Base-by-base conservation (phyloP, 2,113 vertebrate species). In the Prionailurus viverrinus region DNA sequence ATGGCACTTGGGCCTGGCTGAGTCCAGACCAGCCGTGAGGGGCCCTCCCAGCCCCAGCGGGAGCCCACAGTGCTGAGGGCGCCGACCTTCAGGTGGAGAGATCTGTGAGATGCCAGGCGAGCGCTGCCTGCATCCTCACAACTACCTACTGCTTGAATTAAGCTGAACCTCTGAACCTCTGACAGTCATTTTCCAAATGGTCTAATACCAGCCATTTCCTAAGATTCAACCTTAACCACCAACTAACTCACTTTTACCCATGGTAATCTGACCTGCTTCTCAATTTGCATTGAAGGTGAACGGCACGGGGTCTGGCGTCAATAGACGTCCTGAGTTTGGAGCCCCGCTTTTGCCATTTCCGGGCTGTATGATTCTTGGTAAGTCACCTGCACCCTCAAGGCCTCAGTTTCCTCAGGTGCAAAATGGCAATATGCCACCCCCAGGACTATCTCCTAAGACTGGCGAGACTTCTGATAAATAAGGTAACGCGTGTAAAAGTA, bases 1-100 rank as follows among this genome's bases (percentile, higher is more conserved):
- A 41, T 3, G 58, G 91, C 48, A 1, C 31, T 5, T 29, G 14
- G 66, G 39, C 23, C 48, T 58, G 27, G 48, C 25, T 15, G 41
- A 29, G 15, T 11, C 31, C 39, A 58, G 76, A 8, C 13, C 61
- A 36, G 68, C 69, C 6, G 0, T 27, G 63, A 53, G 0, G 1
- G 29, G 36, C 27, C 48, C 45, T 31, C 13, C 36, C 16, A 33
- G 12, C 2, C 51, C 31, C 9, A 4, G 16, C 2, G 8, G 21
- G 66, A 76, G 16, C 13, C 33, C 88, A 27, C 6, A 21, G 31
- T 12, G 74, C n/a, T 12, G 2, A 58, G 12, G 29, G 23, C 23
- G 11, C 27, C 0, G 0, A 27, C n/a, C 71, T 33, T 68, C 33
- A 29, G 36, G 0, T 13, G 33, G 3, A 51, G 84, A 36, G 36